phyloP scores from a whole-genome alignment of 2,888 invertebrate genomes.

The Operophtera brumata region DNA sequence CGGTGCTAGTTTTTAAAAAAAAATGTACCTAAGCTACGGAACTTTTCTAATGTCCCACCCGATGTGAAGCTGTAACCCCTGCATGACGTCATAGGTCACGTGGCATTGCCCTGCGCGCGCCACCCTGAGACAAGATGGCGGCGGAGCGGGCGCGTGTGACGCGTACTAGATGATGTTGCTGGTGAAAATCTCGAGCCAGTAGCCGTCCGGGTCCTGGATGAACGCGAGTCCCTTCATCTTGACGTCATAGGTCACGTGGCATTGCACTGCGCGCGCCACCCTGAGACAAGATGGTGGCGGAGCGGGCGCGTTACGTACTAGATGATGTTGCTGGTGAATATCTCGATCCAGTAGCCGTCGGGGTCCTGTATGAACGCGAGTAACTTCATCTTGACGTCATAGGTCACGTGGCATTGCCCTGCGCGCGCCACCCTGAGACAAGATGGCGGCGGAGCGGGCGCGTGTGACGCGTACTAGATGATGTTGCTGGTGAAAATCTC shows the following conservation, averaged over 20 bases:
- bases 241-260: constrained; percentile 93
- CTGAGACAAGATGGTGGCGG: no score
- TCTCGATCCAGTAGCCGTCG: constrained; percentile 98
- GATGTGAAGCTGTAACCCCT: no score
- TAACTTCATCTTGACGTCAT: constrained; percentile 96
- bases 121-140: no score
- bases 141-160: no score
- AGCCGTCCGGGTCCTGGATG: constrained; percentile 97
- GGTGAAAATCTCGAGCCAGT: constrained; percentile 96
- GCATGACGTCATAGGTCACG: constrained; percentile 96
- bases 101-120: no score
- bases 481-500: constrained; percentile 87
- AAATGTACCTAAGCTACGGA: no score
- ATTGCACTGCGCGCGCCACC: no score
- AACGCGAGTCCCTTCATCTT: constrained; percentile 97
- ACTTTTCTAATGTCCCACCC: no score
- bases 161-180: constrained; percentile 52
- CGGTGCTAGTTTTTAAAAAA: no score
- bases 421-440: no score
- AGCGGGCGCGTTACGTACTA: constrained; percentile 21
- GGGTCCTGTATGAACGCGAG: constrained; percentile 97
- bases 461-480: constrained; percentile 36
- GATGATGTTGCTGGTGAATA: constrained; percentile 81
- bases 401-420: no score
- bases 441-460: no score